These are phyloP conservation scores for Dugesia japonica DNA, from an alignment of 2,888 invertebrate genomes.

Conservation along the genomic window DNA sequence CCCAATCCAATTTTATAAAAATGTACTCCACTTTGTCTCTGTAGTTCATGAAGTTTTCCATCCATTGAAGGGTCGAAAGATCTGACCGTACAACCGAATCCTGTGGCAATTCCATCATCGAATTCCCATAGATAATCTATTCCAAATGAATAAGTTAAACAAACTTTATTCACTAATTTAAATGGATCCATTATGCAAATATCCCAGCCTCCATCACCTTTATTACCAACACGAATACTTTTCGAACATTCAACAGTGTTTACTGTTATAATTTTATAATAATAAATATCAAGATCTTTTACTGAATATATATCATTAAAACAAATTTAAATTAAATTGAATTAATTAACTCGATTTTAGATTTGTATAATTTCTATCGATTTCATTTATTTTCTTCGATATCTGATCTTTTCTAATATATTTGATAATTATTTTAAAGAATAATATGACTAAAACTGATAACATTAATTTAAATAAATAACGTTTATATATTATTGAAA, in stretches of 20 bases:
- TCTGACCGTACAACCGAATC: not conserved
- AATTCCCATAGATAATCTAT: constrained; percentile 29
- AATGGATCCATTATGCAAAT: not conserved
- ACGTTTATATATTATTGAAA: no score
- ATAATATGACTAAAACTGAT: no score
- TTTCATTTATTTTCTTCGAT: no score
- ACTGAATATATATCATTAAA: no score
- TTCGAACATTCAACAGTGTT: not conserved
- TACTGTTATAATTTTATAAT: constrained; percentile 17
- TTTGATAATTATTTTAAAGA: no score
- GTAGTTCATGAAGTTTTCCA: not conserved
- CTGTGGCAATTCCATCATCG: constrained; percentile 17
- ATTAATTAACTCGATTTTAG: no score
- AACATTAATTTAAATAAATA: no score
- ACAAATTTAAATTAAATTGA: no score
- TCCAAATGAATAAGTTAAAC: constrained; percentile 42
- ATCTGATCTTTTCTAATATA: no score
- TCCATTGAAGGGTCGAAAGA: constrained; percentile 27
- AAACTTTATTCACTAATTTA: constrained; percentile 36
- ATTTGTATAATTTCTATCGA: no score
- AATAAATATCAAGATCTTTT: no score
- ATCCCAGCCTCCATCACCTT: not conserved
- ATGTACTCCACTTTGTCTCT: not conserved
- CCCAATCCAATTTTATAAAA: constrained; percentile 20
- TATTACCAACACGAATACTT: not conserved